Evolutionary conservation across 2,888 invertebrate genomes (phyloP), one percentile per base, ranked within the genome.

Genomic region (Dorcus hopei): DNA sequence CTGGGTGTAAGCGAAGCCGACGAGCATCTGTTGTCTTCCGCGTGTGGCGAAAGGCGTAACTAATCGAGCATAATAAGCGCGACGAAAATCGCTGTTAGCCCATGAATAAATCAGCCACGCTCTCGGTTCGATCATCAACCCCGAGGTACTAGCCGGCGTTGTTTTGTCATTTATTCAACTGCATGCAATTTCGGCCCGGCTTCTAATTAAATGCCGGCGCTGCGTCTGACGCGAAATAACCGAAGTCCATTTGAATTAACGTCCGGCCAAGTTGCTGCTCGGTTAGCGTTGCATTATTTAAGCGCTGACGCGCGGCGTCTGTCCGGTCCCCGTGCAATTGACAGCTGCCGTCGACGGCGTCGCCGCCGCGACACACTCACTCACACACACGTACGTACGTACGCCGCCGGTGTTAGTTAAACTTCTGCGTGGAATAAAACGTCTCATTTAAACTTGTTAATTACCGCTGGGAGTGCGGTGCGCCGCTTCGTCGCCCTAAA

Each of bases 221-320:
- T 65, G 65, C 53, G 52, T 59, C 61, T 65, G 65, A 65, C 65
- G 63, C 59, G 59, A 54, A 59, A 61, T 61, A 63, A 63, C 65
- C 65, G 58, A 63, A 61, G 65, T 63, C 63, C 65, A 63, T 65
- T 65, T 63, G 61, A 63, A 65, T 65, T 65, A 65, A 63, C 59
- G 65, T 65, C 63, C 59, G 26, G 58, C 63, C 56, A 63, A 65
- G 63, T 65, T 65, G 61, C 61, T 65, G 61, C 61, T 58, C 53
- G 57, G 57, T 58, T 58, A 57, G 49, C 59, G 62, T 57, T 61
- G 60, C 63, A 65, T 65, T 65, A 63, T 63, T 65, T 63, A 62
- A 59, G 38, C 26, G 43, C 39, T 39, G 51, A 43, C 40, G 38
- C 38, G 47, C 23, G 50, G 52, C 47, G 47, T 38, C 47, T 38